A percentile compares a stretch with the other conserved stretches of the same genome.
These are phyloP conservation scores for Rhodophaea formosa DNA, from an alignment of 2,888 invertebrate species.

Conservation along the genomic window DNA sequence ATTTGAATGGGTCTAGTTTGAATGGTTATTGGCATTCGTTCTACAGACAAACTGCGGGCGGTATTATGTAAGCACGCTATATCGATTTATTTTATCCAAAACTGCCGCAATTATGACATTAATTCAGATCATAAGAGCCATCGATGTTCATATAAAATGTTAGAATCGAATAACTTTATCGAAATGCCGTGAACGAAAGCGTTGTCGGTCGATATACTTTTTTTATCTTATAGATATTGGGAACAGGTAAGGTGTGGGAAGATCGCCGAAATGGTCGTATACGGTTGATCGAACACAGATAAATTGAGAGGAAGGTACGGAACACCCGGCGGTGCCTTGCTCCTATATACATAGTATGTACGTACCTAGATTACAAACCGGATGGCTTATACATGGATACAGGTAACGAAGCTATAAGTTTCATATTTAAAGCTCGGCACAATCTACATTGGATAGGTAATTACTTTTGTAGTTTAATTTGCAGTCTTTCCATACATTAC, in stretches of 20 bases:
- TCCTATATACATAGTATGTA: slow-evolving; percentile 28
- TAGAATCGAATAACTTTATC: slow-evolving; percentile 72
- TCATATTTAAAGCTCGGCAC: slow-evolving; percentile 46
- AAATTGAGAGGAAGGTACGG: slow-evolving; percentile 51
- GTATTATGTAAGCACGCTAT: slow-evolving; percentile 71
- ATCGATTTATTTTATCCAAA: slow-evolving; percentile 77
- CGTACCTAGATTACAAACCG: slow-evolving; percentile 37
- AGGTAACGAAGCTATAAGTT: slow-evolving; percentile 45
- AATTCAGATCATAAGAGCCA: slow-evolving; percentile 72
- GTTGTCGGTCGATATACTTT: slow-evolving; percentile 46
- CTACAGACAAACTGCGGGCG: slow-evolving; percentile 66
- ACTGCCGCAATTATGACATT: slow-evolving; percentile 78
- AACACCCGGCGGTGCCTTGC: slow-evolving; percentile 35
- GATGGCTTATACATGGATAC: slow-evolving; percentile 52
- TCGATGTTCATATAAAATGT: slow-evolving; percentile 68
- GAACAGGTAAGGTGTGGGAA: slow-evolving; percentile 66
- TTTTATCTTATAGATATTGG: slow-evolving; percentile 47
- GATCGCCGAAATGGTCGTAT: slow-evolving; percentile 54
- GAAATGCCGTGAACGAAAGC: slow-evolving; percentile 56
- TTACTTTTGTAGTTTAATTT: slow-evolving; percentile 73
- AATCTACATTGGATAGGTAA: slow-evolving; percentile 58
- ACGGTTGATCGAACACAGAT: slow-evolving; percentile 54
- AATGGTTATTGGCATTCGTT: slow-evolving; percentile 51
- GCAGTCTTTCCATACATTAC: slow-evolving; percentile 52
- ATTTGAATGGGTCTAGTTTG: slow-evolving; percentile 49